Evolutionary conservation across 2,888 invertebrate genomes (phyloP).

Genomic region (Nycteola revayana): DNA sequence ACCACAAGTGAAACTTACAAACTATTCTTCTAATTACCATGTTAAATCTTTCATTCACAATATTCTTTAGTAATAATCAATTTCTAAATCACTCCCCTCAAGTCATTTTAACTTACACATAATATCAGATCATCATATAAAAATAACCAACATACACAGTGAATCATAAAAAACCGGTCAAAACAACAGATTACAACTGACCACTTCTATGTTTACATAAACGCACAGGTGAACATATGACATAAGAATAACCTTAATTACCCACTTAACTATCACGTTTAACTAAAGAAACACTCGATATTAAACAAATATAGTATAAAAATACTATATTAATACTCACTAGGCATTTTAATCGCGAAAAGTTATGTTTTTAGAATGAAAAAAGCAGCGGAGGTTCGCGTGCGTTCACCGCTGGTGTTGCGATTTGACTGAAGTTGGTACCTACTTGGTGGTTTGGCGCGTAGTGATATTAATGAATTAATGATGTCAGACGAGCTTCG

Average conservation of each 20-base stretch:
- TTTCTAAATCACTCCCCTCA: too few relatives aligned
- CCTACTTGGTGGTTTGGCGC: neutral
- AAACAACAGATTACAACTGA: conserved; percentile 14
- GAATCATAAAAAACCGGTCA: conserved; percentile 17
- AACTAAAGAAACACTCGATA: neutral
- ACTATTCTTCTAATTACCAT: too few relatives aligned
- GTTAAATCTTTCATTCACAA: too few relatives aligned
- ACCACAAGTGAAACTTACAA: too few relatives aligned
- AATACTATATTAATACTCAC: conserved; percentile 17
- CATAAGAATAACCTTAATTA: conserved; percentile 6
- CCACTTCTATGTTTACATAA: conserved; percentile 22
- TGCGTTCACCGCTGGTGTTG: conserved; percentile 7
- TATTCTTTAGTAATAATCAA: too few relatives aligned
- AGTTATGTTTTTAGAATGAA: neutral
- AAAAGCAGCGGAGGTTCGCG: conserved; percentile 4
- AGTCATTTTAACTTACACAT: too few relatives aligned
- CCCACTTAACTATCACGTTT: neutral
- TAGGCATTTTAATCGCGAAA: conserved; percentile 15
- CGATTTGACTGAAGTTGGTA: conserved; percentile 8
- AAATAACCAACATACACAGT: conserved; percentile 1
- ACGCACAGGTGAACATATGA: conserved; percentile 10
- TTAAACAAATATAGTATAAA: neutral
- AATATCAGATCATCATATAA: too few relatives aligned
- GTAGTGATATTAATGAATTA: too few relatives aligned
- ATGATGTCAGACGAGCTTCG: conserved; percentile 23